Evolutionary conservation across 1,140 invertebrate genomes (phyloP).

Genomic region (Stegodyphus dumicola): DNA sequence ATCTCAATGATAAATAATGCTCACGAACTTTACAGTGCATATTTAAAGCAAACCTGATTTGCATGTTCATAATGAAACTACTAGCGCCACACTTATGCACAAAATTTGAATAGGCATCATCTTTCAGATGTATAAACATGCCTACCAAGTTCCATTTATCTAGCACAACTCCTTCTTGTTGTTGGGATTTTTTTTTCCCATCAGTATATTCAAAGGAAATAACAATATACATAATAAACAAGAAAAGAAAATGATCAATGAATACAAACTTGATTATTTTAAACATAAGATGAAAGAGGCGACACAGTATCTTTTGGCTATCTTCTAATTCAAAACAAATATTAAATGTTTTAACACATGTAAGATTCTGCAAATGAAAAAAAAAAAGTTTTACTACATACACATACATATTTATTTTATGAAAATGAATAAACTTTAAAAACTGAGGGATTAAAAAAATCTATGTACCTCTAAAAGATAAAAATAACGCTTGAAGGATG

Average conservation of each 20-base stretch:
- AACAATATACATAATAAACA: not conserved
- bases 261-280: slow-evolving; percentile 48
- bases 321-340: slow-evolving; percentile 98
- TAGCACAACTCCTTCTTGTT: too few relatives aligned
- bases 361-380: slow-evolving; percentile 86
- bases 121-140: too few relatives aligned
- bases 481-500: slow-evolving; percentile 97
- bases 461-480: slow-evolving; percentile 75
- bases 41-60: too few relatives aligned
- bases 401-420: not conserved
- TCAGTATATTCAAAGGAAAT: too few relatives aligned
- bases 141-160: too few relatives aligned
- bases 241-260: not conserved
- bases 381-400: slow-evolving; percentile 20
- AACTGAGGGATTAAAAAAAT: not conserved
- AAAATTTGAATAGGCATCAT: too few relatives aligned
- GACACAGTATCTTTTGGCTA: slow-evolving; percentile 95
- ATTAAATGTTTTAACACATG: slow-evolving; percentile 98
- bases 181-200: too few relatives aligned
- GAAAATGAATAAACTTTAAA: not conserved
- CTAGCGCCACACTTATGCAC: too few relatives aligned
- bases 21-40: too few relatives aligned
- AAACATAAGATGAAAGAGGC: slow-evolving; percentile 93
- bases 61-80: too few relatives aligned
- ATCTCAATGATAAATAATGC: too few relatives aligned